Conservation (phyloP, 2,888 invertebrate species). For the Mesodorylaimus sp. region DNA sequence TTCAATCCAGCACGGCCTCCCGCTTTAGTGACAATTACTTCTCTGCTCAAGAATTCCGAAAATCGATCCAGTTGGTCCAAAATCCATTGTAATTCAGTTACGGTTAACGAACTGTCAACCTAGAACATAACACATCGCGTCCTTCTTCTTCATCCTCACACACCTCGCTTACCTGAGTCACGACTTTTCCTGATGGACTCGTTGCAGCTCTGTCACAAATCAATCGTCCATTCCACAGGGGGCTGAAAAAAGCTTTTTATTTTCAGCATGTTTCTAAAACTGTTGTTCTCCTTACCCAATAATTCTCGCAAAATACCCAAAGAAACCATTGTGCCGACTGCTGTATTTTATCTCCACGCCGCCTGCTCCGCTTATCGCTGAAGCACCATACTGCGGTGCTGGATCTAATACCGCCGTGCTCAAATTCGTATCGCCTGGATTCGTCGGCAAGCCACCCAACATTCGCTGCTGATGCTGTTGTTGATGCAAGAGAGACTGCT, state of each 20-base stretch:
- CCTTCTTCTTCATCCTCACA: too few relatives aligned
- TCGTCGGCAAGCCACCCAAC: too few relatives aligned
- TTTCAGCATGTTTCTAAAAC: neutral
- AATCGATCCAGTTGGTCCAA: slow-evolving; percentile 55
- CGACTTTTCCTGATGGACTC: neutral
- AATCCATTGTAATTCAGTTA: slow-evolving; percentile 52
- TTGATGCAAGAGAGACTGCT: too few relatives aligned
- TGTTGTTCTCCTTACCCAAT: slow-evolving; percentile 35
- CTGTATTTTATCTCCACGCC: slow-evolving; percentile 38
- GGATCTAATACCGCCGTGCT: neutral
- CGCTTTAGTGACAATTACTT: slow-evolving; percentile 43
- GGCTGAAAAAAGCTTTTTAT: slow-evolving; percentile 23
- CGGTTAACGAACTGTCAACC: slow-evolving; percentile 48
- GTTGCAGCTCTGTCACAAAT: slow-evolving; percentile 18
- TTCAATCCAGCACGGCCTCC: too few relatives aligned
- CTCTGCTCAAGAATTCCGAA: slow-evolving; percentile 51
- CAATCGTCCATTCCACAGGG: slow-evolving; percentile 52
- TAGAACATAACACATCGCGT: slow-evolving; percentile 32
- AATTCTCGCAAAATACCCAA: slow-evolving; percentile 69
- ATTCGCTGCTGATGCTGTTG: too few relatives aligned
- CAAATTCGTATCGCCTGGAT: neutral
- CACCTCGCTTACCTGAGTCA: neutral
- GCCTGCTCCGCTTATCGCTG: slow-evolving; percentile 4
- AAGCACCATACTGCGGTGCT: neutral
- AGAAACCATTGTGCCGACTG: slow-evolving; percentile 78